Evolutionary conservation across 2,888 invertebrate genomes (phyloP).

Genomic region (Lobophora halterata): DNA sequence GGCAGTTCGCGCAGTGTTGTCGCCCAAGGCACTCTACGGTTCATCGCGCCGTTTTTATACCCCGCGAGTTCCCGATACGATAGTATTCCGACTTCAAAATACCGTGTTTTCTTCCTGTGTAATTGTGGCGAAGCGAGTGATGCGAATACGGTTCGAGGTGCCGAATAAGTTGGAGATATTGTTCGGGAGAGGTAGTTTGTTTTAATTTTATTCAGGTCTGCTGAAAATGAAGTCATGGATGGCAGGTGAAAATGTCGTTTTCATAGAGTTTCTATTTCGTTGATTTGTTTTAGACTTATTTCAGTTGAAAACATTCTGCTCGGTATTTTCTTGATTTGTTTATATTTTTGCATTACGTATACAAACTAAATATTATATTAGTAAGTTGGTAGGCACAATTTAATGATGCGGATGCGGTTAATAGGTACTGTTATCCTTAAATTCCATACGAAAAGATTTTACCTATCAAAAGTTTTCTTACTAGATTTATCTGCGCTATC

Average conservation of each 20-base stretch:
- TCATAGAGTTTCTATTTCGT: conserved; percentile 6
- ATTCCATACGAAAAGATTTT: too few relatives aligned
- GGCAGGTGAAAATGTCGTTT: conserved; percentile 22
- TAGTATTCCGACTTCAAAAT: too few relatives aligned
- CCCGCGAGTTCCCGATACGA: conserved; percentile 25
- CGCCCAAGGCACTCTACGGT: conserved; percentile 61
- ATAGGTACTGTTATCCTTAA: too few relatives aligned
- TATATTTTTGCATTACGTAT: too few relatives aligned
- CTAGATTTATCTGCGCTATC: too few relatives aligned
- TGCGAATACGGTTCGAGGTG: conserved; percentile 76
- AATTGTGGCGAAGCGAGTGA: conserved; percentile 50
- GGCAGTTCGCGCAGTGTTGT: conserved; percentile 63
- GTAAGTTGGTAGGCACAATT: too few relatives aligned
- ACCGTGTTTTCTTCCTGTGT: conserved; percentile 32
- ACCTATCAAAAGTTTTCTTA: too few relatives aligned
- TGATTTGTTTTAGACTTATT: background rate
- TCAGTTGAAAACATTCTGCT: background rate
- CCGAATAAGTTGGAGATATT: conserved; percentile 77
- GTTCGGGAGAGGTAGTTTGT: conserved; percentile 65
- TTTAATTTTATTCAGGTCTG: conserved; percentile 36
- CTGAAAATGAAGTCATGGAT: conserved; percentile 18
- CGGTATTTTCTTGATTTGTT: too few relatives aligned
- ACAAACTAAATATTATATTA: too few relatives aligned
- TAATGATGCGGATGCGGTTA: too few relatives aligned
- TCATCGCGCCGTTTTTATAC: conserved; percentile 42